Percentiles rank a stretch among this genome's conserved stretches.
phyloP scores from a whole-genome alignment of 2,888 invertebrate genomes.

The Geotrupes spiniger region DNA sequence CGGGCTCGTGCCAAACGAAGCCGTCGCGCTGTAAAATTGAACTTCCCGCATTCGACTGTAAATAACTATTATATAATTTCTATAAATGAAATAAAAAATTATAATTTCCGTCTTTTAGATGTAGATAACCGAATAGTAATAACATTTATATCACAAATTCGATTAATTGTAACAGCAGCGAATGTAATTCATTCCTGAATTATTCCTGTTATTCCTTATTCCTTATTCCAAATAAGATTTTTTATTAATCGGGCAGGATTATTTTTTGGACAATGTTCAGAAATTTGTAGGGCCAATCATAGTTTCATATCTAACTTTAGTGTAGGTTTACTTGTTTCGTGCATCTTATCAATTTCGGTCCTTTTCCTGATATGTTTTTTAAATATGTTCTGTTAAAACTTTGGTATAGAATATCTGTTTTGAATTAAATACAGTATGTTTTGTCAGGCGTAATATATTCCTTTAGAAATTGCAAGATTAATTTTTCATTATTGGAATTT shows the following conservation, averaged over 20 bases:
- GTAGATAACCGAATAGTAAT: slow-evolving; percentile 62
- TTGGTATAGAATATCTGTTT: no score
- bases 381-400: no score
- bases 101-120: slow-evolving; percentile 60
- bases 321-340: no score
- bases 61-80: slow-evolving; percentile 63
- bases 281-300: slow-evolving; percentile 79
- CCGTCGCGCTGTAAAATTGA: no score
- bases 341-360: no score
- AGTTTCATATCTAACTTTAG: slow-evolving; percentile 57
- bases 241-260: slow-evolving; percentile 62
- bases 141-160: slow-evolving; percentile 62
- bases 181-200: slow-evolving; percentile 70
- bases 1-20: no score
- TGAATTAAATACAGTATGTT: no score
- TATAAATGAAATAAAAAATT: slow-evolving; percentile 44
- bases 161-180: slow-evolving; percentile 59
- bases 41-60: no score
- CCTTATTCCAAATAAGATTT: slow-evolving; percentile 63
- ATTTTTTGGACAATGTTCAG: slow-evolving; percentile 75
- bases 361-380: no score
- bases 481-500: no score
- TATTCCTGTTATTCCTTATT: slow-evolving; percentile 62
- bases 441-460: no score
- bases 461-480: no score